These are phyloP conservation scores for Caenorhabditis latens DNA, from an alignment of 1,140 invertebrate species.

Conservation along the genomic window DNA sequence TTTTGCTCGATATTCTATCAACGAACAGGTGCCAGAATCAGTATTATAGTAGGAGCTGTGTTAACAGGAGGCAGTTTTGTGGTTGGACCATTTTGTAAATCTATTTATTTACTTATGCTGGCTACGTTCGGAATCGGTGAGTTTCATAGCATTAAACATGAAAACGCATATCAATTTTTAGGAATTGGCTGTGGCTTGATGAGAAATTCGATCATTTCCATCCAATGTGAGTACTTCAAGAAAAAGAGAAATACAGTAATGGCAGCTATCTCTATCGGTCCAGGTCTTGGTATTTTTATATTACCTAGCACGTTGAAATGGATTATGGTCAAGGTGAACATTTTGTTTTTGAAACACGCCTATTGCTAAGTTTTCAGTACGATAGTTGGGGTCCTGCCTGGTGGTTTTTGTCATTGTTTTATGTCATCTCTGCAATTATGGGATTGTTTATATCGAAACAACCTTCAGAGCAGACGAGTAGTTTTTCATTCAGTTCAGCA, in stretches of 20 bases:
- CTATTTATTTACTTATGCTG: constrained; percentile 25
- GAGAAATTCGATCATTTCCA: constrained; percentile 60
- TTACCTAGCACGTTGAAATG: constrained; percentile 40
- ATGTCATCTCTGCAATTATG: constrained; percentile 56
- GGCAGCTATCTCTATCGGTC: constrained; percentile 58
- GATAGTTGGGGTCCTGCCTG: constrained; percentile 49
- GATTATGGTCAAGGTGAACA: constrained; percentile 52
- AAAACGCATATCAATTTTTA: background rate
- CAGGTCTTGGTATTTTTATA: constrained; percentile 56
- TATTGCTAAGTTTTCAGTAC: constrained; percentile 33
- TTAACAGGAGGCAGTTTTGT: constrained; percentile 45
- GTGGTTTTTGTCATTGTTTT: constrained; percentile 38
- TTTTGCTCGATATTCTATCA: constrained; percentile 57
- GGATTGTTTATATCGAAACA: constrained; percentile 38
- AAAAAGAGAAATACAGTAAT: constrained; percentile 56
- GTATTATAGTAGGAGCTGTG: constrained; percentile 40
- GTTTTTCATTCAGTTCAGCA: constrained; percentile 11
- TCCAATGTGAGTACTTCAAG: constrained; percentile 61
- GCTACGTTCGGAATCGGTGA: constrained; percentile 24
- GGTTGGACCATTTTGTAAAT: constrained; percentile 46
- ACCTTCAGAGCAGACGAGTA: constrained; percentile 44
- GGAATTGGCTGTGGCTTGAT: constrained; percentile 60
- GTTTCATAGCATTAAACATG: background rate
- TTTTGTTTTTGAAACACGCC: background rate
- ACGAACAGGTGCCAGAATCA: constrained; percentile 49